A percentile compares a stretch with the other conserved stretches of the same genome.
These are phyloP conservation scores for Ceriagrion tenellum DNA, from an alignment of 2,888 invertebrate genomes.

Conservation along the genomic window DNA sequence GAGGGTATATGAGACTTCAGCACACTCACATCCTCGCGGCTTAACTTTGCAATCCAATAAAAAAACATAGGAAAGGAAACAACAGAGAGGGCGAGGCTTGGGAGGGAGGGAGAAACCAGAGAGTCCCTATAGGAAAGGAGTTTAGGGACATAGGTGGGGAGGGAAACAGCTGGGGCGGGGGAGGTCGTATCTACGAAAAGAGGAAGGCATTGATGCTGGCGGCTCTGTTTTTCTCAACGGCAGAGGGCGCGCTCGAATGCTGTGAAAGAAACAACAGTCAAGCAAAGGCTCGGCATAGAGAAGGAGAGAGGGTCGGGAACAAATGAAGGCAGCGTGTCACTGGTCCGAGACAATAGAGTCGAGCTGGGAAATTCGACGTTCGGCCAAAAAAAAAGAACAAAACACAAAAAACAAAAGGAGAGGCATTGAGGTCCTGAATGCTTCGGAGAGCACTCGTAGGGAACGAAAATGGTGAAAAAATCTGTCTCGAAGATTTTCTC, in stretches of 20 bases:
- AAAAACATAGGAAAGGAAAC: neutral
- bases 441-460: neutral
- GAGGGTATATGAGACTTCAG: neutral
- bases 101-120: too few species aligned
- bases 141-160: too few species aligned
- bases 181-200: neutral
- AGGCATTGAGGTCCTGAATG: conserved; percentile 12
- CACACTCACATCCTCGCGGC: too few species aligned
- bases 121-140: neutral
- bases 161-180: neutral
- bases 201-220: neutral
- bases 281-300: neutral
- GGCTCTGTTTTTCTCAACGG: neutral
- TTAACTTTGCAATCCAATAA: too few species aligned
- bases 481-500: conserved; percentile 7
- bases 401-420: neutral
- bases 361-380: conserved; percentile 28
- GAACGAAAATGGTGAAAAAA: neutral
- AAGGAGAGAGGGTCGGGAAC: neutral
- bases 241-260: neutral
- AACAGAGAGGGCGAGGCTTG: neutral
- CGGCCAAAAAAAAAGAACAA: neutral
- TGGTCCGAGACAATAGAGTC: conserved; percentile 55
- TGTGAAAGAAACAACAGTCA: conserved; percentile 20
- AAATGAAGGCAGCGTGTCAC: conserved; percentile 48